Evolutionary conservation across 2,888 invertebrate genomes (phyloP).

Genomic region (Phania funesta): DNA sequence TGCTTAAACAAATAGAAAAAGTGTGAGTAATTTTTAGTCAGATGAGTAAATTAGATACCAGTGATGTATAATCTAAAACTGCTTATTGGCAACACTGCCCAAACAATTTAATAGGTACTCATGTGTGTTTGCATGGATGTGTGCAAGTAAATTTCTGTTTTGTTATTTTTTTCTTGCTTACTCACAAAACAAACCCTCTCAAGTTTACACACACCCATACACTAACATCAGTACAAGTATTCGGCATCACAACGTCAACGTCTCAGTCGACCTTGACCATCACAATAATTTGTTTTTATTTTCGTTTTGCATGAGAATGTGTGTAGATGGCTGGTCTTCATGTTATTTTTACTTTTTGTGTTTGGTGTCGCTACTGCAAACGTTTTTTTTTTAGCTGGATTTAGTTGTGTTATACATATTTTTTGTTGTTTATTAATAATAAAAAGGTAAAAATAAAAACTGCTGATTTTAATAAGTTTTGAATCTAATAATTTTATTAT

Average conservation of each 20-base stretch:
- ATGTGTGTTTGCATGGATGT: neutral
- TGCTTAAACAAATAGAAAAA: too few relatives aligned
- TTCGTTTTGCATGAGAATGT: neutral
- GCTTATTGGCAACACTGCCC: too few relatives aligned
- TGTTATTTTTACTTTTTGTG: constrained; percentile 47
- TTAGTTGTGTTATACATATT: constrained; percentile 28
- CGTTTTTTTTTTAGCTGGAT: neutral
- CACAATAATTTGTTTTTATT: constrained; percentile 76
- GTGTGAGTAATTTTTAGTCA: too few relatives aligned
- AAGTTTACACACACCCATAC: neutral
- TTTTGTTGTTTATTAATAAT: constrained; percentile 44
- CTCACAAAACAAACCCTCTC: constrained; percentile 10
- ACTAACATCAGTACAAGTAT: neutral
- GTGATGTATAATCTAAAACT: too few relatives aligned
- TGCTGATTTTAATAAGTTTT: constrained; percentile 37
- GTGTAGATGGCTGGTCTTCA: constrained; percentile 3
- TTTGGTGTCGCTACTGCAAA: constrained; percentile 22
- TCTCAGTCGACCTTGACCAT: constrained; percentile 77
- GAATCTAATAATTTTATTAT: constrained; percentile 4
- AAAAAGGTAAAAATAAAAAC: neutral
- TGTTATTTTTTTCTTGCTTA: constrained; percentile 16
- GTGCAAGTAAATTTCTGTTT: constrained; percentile 9
- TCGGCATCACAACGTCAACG: constrained; percentile 66
- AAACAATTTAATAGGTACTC: neutral
- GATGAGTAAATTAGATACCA: too few relatives aligned